Evolutionary conservation across 2,888 invertebrate species (phyloP).

Genomic region (Chymomyza fuscimana): DNA sequence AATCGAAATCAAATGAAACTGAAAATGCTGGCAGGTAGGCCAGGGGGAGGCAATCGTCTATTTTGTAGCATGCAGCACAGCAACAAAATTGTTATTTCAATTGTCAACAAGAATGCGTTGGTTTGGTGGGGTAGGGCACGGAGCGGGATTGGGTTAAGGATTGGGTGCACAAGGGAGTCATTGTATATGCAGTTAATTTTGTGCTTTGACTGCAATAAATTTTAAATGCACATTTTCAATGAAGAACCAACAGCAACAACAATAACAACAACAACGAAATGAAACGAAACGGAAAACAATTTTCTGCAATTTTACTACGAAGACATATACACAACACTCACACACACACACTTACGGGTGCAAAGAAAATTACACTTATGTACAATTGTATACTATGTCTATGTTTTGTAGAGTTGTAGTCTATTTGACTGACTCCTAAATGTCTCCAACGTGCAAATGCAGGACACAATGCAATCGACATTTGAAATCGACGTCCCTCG

Average conservation of each 20-base stretch:
- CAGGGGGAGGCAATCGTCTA: neutral
- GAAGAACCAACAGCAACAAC: conserved; percentile 43
- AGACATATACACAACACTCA: conserved; percentile 31
- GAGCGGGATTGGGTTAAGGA: neutral
- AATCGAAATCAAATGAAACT: conserved; percentile 11
- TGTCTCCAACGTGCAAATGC: neutral
- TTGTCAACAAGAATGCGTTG: conserved; percentile 44
- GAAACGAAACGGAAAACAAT: conserved; percentile 73
- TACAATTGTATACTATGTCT: too few species aligned
- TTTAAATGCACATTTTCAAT: conserved; percentile 73
- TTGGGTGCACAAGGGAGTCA: neutral
- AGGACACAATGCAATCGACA: neutral
- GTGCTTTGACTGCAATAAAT: conserved; percentile 71
- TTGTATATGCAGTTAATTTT: conserved; percentile 66
- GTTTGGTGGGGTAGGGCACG: conserved; percentile 8
- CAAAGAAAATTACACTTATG: neutral
- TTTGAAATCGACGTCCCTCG: neutral
- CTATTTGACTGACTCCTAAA: neutral
- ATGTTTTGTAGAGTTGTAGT: neutral
- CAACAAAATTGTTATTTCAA: conserved; percentile 55
- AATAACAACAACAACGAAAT: conserved; percentile 40
- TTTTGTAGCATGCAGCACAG: conserved; percentile 1
- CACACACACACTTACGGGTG: neutral
- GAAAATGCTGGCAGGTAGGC: neutral
- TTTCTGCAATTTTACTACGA: conserved; percentile 71